Evolutionary conservation across 2,797 vertebrate species (phyloP), one percentile per base, ranked within the genome.

Genomic region (Gephyroberyx darwinii): DNA sequence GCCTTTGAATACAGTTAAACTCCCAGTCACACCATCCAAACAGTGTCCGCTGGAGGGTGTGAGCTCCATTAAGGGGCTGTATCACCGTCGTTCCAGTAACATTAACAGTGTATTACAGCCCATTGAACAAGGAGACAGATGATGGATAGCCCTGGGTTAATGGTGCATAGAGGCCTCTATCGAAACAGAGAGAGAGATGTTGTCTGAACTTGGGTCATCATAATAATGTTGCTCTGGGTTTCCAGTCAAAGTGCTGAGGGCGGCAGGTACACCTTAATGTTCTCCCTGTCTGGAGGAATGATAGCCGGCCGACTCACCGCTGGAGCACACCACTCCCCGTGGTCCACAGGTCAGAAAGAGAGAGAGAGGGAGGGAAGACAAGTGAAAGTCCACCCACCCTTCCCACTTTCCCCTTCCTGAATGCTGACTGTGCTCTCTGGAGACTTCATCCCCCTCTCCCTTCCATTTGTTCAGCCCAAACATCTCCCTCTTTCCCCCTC

Each of bases 91-190:
- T 73, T 30, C 65, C 80, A 53, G 73, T 74, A 80, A 65, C 82
- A 86, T 87, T 84, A 77, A 78, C 64, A 8, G 67, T 53, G 68
- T 85, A 69, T 84, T 82, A 71, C 74, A 89, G 81, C 57, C 61
- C 81, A 52, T 37, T 75, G 82, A 79, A 71, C 84, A 55, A 50
- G 67, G 56, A 82, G 89, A 71, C 75, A 55, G 77, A 80, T 90
- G 90, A 91, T 88, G 75, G 87, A 88, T 88, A 0, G 83, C 71
- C 35, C 57, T 0, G 75, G 77, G 81, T 80, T 91, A 91, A 91
- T 90, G 89, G 82, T 48, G 87, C 84, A 20, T 59, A 65, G 76
- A 87, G 86, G 75, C 70, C 80, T 88, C 82, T 64, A 59, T 87
- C 71, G 74, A 71, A 53, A 80, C 71, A 26, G 65, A 16, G 39